Conservation (phyloP, 2,113 vertebrate genomes). For the Cyrtonyx montezumae region DNA sequence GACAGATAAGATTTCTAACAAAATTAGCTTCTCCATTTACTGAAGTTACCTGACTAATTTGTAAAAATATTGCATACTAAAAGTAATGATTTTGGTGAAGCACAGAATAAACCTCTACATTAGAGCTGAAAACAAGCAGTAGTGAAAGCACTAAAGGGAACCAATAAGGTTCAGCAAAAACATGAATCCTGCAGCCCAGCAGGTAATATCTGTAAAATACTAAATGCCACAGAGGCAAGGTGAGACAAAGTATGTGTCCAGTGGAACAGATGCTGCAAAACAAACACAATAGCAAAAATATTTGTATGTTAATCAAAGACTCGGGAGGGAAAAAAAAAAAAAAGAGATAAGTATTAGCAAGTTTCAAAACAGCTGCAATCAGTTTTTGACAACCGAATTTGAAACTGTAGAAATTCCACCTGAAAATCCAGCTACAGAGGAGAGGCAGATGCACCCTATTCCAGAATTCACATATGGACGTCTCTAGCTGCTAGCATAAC, state of each 20-base stretch:
- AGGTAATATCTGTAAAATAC: slow-evolving; percentile 24
- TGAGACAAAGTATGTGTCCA: slow-evolving; percentile 2
- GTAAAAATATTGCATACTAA: background rate
- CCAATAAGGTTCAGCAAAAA: slow-evolving; percentile 39
- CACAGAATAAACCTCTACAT: slow-evolving; percentile 31
- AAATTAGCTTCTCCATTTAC: slow-evolving; percentile 17
- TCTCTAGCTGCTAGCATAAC: background rate
- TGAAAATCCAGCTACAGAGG: background rate
- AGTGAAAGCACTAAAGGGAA: slow-evolving; percentile 10
- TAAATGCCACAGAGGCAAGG: background rate
- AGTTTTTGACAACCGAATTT: background rate
- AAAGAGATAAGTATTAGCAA: background rate
- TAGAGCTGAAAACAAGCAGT: slow-evolving; percentile 21
- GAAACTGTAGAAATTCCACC: background rate
- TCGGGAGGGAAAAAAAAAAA: background rate
- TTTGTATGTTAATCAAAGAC: background rate
- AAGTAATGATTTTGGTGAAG: slow-evolving; percentile 30
- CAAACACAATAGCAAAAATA: slow-evolving; percentile 18
- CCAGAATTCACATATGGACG: background rate
- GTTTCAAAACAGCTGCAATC: slow-evolving; percentile 13
- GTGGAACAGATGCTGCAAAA: slow-evolving; percentile 37
- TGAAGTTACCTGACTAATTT: slow-evolving; percentile 6
- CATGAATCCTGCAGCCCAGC: background rate
- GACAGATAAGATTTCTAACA: background rate
- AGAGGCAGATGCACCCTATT: background rate